Conservation (phyloP, 2,113 vertebrate species). For the Tenrec ecaudatus region DNA sequence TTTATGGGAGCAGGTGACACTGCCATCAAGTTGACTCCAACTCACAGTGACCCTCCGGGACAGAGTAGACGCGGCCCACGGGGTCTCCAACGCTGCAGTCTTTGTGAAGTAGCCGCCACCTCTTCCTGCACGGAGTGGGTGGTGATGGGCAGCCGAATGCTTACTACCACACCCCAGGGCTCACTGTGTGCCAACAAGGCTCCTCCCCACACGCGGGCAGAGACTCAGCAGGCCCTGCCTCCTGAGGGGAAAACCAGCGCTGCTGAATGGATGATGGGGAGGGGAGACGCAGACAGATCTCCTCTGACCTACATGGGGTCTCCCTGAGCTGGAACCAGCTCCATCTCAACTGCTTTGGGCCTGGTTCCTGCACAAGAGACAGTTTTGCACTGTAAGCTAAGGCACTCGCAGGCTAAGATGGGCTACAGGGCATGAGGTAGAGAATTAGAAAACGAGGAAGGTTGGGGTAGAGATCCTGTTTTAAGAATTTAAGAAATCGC, state of each 20-base stretch:
- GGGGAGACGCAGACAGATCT: neutral
- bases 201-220: neutral
- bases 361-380: accelerated
- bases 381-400: accelerated
- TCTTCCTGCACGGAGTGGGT: neutral
- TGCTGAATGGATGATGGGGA: neutral
- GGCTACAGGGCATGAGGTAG: neutral
- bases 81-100: neutral
- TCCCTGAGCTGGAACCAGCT: neutral
- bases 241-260: neutral
- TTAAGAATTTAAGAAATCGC: neutral
- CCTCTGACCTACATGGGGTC: neutral
- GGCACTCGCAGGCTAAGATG: neutral
- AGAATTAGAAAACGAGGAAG: neutral
- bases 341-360: neutral
- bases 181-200: neutral
- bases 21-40: neutral
- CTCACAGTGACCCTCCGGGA: neutral
- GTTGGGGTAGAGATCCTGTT: neutral
- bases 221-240: neutral
- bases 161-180: neutral
- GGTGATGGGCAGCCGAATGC: neutral
- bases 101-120: neutral
- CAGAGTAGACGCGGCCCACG: neutral
- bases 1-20: neutral